Evolutionary conservation across 2,888 invertebrate species (phyloP).

Genomic region (Conistra vaccinii): DNA sequence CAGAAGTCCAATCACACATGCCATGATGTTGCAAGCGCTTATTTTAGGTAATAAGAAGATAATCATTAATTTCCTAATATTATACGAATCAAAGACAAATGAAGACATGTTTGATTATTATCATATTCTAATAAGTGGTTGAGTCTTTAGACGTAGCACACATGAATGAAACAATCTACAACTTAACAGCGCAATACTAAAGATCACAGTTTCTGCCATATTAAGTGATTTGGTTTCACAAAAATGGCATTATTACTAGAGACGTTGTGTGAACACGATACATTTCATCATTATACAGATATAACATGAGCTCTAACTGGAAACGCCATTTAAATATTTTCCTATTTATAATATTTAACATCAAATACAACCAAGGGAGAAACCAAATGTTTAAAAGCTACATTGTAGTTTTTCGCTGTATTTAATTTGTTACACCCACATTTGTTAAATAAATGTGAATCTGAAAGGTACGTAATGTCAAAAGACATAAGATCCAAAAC

Average conservation of each 20-base stretch:
- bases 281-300: constrained; percentile 70
- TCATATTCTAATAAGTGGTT: constrained; percentile 40
- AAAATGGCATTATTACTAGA: constrained; percentile 70
- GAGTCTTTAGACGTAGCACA: constrained; percentile 44
- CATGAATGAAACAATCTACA: constrained; percentile 66
- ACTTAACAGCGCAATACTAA: constrained; percentile 79
- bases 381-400: constrained; percentile 69
- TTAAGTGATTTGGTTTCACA: constrained; percentile 74
- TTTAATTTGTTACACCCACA: constrained; percentile 71
- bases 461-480: constrained; percentile 82
- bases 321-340: constrained; percentile 72
- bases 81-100: constrained; percentile 51
- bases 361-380: constrained; percentile 79
- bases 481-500: constrained; percentile 87
- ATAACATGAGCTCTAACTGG: constrained; percentile 74
- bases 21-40: constrained; percentile 44
- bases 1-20: constrained; percentile 36
- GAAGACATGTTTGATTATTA: constrained; percentile 38
- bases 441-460: constrained; percentile 74
- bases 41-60: constrained; percentile 37
- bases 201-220: constrained; percentile 82
- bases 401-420: constrained; percentile 78
- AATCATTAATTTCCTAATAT: constrained; percentile 46
- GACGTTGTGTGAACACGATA: constrained; percentile 73
- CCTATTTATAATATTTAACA: constrained; percentile 76